Percentiles rank a stretch among this genome's conserved stretches.
phyloP scores from a whole-genome alignment of 2,888 invertebrate genomes.

The Macaria liturata region DNA sequence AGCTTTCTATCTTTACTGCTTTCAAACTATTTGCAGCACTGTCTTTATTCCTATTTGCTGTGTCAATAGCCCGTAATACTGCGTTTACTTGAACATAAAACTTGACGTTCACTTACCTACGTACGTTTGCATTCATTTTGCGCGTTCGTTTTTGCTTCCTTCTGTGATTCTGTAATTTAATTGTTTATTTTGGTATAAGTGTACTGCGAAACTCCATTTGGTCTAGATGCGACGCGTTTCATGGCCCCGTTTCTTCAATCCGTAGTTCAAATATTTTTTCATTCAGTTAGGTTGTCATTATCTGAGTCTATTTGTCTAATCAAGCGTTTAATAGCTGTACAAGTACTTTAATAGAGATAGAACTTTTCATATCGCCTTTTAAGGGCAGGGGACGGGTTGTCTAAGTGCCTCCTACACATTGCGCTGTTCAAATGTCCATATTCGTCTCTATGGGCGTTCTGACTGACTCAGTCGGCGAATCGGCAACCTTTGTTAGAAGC shows the following conservation, averaged over 20 bases:
- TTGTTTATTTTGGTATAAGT: slow-evolving; percentile 7
- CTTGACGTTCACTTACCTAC: slow-evolving; percentile 18
- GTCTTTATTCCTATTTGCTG: slow-evolving; percentile 24
- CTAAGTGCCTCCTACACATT: slow-evolving; percentile 71
- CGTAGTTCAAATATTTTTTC: too few species aligned
- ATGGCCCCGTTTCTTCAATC: too few species aligned
- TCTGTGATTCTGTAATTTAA: slow-evolving; percentile 11
- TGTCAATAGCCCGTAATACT: slow-evolving; percentile 24
- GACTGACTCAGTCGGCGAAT: slow-evolving; percentile 70
- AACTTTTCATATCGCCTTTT: slow-evolving; percentile 58
- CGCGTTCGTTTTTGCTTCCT: slow-evolving; percentile 14
- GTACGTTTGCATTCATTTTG: slow-evolving; percentile 7
- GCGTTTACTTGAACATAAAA: slow-evolving; percentile 21
- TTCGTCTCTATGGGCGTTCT: slow-evolving; percentile 73
- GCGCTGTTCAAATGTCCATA: slow-evolving; percentile 74
- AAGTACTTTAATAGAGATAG: slow-evolving; percentile 37
- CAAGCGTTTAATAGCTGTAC: slow-evolving; percentile 13
- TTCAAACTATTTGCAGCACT: slow-evolving; percentile 20
- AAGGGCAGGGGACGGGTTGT: slow-evolving; percentile 62
- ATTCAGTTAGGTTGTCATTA: neutral
- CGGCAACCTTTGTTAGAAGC: slow-evolving; percentile 73
- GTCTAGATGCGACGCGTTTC: too few species aligned
- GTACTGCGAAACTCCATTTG: too few species aligned
- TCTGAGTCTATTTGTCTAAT: slow-evolving; percentile 9
- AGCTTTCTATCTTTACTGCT: slow-evolving; percentile 27